Evolutionary conservation across 2,113 vertebrate genomes (phyloP).

Genomic region (Protobothrops flavoviridis): DNA sequence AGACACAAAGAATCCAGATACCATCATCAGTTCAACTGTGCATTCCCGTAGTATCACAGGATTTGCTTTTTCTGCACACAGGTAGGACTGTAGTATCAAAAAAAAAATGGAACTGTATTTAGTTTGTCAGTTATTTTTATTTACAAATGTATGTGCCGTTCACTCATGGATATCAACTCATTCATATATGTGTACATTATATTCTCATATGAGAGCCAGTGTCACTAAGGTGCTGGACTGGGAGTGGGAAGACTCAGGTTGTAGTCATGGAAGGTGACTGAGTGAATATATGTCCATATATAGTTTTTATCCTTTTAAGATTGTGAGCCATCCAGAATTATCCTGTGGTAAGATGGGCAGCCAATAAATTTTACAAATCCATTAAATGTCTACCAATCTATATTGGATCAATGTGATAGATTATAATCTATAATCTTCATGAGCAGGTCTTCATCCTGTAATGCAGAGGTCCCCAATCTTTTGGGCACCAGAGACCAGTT

Average conservation of each 20-base stretch:
- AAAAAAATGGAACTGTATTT: neutral
- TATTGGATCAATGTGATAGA: neutral
- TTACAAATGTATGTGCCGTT: neutral
- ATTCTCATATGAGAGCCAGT: neutral
- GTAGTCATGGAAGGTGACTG: neutral
- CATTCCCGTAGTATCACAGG: slow-evolving; percentile 79
- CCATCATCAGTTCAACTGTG: slow-evolving; percentile 62
- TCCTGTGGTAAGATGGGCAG: neutral
- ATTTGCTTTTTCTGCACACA: slow-evolving; percentile 87
- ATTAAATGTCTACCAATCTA: neutral
- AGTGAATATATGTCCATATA: neutral
- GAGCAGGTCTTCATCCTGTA: neutral
- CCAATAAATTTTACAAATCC: neutral
- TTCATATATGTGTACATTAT: neutral
- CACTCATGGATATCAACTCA: neutral
- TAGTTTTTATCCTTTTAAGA: neutral
- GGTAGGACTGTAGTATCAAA: slow-evolving; percentile 59
- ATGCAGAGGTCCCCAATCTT: no score
- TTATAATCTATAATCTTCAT: neutral
- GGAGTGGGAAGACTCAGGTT: neutral
- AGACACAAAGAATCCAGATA: slow-evolving; percentile 77
- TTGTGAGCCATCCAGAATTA: neutral
- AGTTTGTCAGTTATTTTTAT: neutral
- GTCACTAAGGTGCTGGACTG: neutral
- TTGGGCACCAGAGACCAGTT: no score